phyloP scores from a whole-genome alignment of 2,797 vertebrate genomes.

The Oophaga sylvatica region DNA sequence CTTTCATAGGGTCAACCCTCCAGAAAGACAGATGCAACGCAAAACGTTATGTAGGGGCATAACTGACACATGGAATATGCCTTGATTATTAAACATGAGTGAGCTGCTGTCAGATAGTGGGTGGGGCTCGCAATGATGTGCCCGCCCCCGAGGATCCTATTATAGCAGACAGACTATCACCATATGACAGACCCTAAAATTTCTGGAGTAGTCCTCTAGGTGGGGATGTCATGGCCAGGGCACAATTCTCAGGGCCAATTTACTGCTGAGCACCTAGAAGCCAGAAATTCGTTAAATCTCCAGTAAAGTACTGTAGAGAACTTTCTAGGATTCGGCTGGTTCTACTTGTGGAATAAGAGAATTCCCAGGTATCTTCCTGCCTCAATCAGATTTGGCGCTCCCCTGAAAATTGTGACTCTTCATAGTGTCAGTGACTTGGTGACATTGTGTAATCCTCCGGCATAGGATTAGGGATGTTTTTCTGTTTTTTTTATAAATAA shows the following conservation, averaged over 20 bases:
- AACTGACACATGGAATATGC: too few species aligned
- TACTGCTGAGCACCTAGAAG: too few species aligned
- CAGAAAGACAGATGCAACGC: too few species aligned
- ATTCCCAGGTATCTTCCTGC: neutral
- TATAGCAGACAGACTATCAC: neutral
- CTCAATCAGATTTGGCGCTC: neutral
- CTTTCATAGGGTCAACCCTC: too few species aligned
- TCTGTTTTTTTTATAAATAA: neutral
- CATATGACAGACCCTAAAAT: neutral
- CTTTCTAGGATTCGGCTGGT: neutral
- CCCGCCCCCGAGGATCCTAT: neutral
- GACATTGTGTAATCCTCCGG: neutral
- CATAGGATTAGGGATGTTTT: conserved; percentile 26
- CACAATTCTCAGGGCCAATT: too few species aligned
- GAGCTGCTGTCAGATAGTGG: neutral
- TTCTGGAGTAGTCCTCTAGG: neutral
- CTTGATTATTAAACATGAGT: too few species aligned
- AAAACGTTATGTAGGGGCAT: too few species aligned
- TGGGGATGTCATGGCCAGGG: neutral
- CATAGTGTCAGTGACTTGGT: neutral
- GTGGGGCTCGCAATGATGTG: neutral
- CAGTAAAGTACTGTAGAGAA: neutral
- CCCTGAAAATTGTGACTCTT: neutral
- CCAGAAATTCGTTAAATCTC: too few species aligned
- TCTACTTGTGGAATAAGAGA: neutral